A percentile compares a stretch with the other conserved stretches of the same genome.
Conservation (phyloP, 2,888 invertebrate genomes). For the Cataglyphis altisquamis region DNA sequence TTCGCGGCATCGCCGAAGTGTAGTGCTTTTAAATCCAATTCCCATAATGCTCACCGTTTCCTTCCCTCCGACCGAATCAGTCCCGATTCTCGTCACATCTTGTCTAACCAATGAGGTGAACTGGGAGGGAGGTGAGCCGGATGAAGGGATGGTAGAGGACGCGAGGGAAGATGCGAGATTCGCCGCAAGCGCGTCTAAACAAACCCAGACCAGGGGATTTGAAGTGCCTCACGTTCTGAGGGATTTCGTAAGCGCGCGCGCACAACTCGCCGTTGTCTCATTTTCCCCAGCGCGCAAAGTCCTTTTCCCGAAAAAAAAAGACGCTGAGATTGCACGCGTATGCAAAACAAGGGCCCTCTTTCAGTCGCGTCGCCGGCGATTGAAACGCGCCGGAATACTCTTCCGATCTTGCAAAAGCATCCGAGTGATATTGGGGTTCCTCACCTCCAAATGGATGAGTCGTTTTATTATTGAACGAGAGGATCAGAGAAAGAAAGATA, state of each 20-base stretch:
- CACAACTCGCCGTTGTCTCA: slow-evolving; percentile 28
- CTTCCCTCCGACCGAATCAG: not conserved
- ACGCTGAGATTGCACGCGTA: slow-evolving; percentile 59
- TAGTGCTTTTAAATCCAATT: slow-evolving; percentile 80
- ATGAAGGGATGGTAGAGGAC: not conserved
- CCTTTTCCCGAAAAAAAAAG: slow-evolving; percentile 45
- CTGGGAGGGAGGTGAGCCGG: slow-evolving; percentile 1
- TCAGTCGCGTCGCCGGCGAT: slow-evolving; percentile 57
- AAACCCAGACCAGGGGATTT: slow-evolving; percentile 73
- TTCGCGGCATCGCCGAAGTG: slow-evolving; percentile 60
- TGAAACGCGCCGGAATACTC: slow-evolving; percentile 44
- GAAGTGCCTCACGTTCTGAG: slow-evolving; percentile 64
- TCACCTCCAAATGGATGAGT: slow-evolving; percentile 39
- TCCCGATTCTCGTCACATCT: slow-evolving; percentile 49
- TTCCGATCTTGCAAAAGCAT: slow-evolving; percentile 9
- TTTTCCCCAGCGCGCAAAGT: slow-evolving; percentile 40
- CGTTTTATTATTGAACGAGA: slow-evolving; percentile 38
- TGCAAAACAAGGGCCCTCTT: slow-evolving; percentile 54
- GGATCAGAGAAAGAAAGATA: slow-evolving; percentile 30
- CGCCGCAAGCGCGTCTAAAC: slow-evolving; percentile 76
- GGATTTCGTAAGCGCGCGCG: slow-evolving; percentile 62
- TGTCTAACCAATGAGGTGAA: slow-evolving; percentile 33
- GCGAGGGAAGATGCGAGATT: slow-evolving; percentile 47
- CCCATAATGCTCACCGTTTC: slow-evolving; percentile 71
- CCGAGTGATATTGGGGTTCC: slow-evolving; percentile 36